phyloP scores from a whole-genome alignment of 2,113 vertebrate genomes.

The Cavia aperea region DNA sequence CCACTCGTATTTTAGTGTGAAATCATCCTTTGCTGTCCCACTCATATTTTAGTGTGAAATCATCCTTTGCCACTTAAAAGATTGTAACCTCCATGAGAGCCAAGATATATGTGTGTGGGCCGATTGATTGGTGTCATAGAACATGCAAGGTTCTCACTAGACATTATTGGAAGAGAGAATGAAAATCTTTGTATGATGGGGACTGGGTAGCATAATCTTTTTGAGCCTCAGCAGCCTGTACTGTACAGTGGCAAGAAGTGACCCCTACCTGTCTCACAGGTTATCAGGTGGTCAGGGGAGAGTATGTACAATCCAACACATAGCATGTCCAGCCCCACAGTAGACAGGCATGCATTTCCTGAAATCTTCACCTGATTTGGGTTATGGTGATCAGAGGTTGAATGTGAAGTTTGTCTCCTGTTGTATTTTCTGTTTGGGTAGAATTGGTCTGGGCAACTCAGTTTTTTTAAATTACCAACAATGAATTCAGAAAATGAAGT shows the following conservation, averaged over 20 bases:
- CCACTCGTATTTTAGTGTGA: neutral
- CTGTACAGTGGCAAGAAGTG: neutral
- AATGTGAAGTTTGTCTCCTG: neutral
- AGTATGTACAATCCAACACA: neutral
- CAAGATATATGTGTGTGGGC: neutral
- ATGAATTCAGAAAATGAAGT: neutral
- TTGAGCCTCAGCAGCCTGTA: neutral
- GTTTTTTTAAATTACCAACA: neutral
- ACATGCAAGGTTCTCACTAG: neutral
- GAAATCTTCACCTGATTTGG: neutral
- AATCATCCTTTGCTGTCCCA: neutral
- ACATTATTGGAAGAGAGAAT: neutral
- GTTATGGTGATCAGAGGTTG: neutral
- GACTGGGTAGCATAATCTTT: neutral
- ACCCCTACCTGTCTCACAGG: rapidly evolving
- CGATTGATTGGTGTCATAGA: neutral
- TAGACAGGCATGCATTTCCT: neutral
- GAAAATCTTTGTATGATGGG: neutral
- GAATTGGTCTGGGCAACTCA: neutral
- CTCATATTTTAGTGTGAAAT: neutral
- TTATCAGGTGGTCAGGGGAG: neutral
- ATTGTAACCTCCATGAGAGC: neutral
- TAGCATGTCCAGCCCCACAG: neutral
- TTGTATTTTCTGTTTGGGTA: neutral
- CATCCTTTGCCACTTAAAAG: neutral